Percentiles rank a stretch among this genome's conserved stretches.
Evolutionary conservation across 2,888 invertebrate genomes (phyloP).

Genomic region (Erebia aethiops): DNA sequence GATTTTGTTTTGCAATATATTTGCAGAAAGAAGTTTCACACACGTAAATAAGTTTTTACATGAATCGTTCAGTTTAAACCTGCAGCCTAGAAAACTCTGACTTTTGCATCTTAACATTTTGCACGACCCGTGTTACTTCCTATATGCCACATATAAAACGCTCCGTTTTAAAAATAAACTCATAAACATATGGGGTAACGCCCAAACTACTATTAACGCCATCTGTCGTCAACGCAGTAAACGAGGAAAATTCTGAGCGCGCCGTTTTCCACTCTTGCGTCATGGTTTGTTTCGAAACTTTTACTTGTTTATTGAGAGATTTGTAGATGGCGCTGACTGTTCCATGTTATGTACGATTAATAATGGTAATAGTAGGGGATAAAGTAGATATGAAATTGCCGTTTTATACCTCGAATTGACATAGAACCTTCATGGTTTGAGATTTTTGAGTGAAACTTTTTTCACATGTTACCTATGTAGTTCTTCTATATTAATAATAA

Average conservation of each 20-base stretch:
- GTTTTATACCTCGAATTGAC: no score
- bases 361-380: not conserved
- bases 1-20: not conserved
- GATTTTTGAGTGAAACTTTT: no score
- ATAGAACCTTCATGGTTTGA: no score
- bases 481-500: no score
- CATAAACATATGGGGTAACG: conserved; percentile 46
- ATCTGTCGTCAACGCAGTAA: conserved; percentile 53
- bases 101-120: conserved; percentile 55
- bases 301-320: conserved; percentile 30
- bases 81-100: conserved; percentile 50
- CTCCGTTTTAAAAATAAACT: conserved; percentile 76
- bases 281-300: conserved; percentile 43
- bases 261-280: conserved; percentile 46
- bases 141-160: conserved; percentile 75
- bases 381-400: no score
- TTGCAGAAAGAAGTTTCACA: not conserved
- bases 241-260: conserved; percentile 55
- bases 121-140: conserved; percentile 63
- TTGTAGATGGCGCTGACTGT: conserved; percentile 49
- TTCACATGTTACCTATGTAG: no score
- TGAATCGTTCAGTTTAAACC: conserved; percentile 20
- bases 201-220: conserved; percentile 50
- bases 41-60: not conserved
- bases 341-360: not conserved